These are phyloP conservation scores for Paedocypris micromegethes DNA, from an alignment of 2,797 vertebrate genomes.

Conservation along the genomic window DNA sequence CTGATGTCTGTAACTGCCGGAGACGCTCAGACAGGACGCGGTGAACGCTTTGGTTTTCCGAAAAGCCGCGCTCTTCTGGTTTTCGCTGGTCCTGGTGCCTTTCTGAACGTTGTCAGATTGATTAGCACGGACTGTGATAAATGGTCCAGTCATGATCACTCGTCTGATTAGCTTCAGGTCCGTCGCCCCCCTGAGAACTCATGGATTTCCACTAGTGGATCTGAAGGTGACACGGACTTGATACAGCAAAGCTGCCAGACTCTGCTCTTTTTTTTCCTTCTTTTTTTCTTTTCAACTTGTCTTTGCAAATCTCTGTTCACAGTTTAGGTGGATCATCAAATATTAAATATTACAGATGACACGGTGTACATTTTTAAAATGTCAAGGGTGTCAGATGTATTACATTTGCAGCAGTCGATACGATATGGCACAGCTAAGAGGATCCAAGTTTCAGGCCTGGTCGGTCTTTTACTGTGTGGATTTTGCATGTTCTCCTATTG, in stretches of 20 bases:
- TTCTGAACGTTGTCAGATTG: slow-evolving; percentile 25
- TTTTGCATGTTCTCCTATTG: too few species aligned
- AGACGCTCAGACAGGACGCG: slow-evolving; percentile 30
- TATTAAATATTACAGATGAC: too few species aligned
- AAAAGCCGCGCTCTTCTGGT: slow-evolving; percentile 2
- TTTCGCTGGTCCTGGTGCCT: background rate
- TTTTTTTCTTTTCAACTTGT: too few species aligned
- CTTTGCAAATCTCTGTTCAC: too few species aligned
- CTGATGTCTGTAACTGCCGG: slow-evolving; percentile 36
- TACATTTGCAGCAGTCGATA: too few species aligned
- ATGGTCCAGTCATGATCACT: slow-evolving; percentile 17
- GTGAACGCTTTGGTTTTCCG: slow-evolving; percentile 31
- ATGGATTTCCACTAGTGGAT: slow-evolving; percentile 28
- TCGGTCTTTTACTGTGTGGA: too few species aligned
- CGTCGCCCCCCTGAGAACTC: slow-evolving; percentile 3
- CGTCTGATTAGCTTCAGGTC: slow-evolving; percentile 24
- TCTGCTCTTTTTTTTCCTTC: background rate
- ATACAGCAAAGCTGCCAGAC: slow-evolving; percentile 10
- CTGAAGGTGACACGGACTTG: slow-evolving; percentile 12
- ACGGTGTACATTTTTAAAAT: too few species aligned
- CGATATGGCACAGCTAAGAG: too few species aligned
- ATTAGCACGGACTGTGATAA: slow-evolving; percentile 30
- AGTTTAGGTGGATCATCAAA: too few species aligned
- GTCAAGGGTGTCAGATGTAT: too few species aligned
- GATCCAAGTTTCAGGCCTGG: too few species aligned